These are phyloP conservation scores for Plebejus anna DNA, from an alignment of 2,888 invertebrate species.

Conservation along the genomic window DNA sequence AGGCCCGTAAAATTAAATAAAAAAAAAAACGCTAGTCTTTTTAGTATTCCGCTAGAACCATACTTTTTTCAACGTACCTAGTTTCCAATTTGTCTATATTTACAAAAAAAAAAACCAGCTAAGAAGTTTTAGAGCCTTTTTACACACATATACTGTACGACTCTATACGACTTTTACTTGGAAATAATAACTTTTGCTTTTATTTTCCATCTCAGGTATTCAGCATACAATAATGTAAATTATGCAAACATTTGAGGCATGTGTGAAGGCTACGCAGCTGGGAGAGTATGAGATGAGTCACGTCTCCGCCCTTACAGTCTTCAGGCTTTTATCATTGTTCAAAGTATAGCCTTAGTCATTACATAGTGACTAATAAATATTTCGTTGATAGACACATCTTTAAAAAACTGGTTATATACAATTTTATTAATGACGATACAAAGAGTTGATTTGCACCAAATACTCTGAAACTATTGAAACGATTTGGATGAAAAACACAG, in stretches of 20 bases:
- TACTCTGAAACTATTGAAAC: too few species aligned
- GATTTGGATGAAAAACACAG: too few species aligned
- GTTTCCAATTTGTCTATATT: too few species aligned
- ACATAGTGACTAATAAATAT: conserved; percentile 1
- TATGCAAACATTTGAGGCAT: conserved; percentile 6
- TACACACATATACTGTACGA: not conserved
- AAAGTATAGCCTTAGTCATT: conserved; percentile 26
- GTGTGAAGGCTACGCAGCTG: not conserved
- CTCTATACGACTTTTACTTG: not conserved
- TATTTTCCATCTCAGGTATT: not conserved
- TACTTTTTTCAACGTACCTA: too few species aligned
- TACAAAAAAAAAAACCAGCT: too few species aligned
- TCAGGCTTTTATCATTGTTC: conserved; percentile 38
- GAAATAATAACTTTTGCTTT: conserved; percentile 3
- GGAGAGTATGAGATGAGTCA: conserved; percentile 39
- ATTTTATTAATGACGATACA: too few species aligned
- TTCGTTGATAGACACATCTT: not conserved
- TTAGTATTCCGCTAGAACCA: too few species aligned
- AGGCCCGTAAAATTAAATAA: too few species aligned
- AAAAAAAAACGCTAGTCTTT: too few species aligned
- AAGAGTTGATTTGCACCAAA: too few species aligned
- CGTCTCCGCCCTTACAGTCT: conserved; percentile 37
- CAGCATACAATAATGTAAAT: not conserved
- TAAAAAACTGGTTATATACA: too few species aligned
- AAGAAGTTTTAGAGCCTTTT: too few species aligned